phyloP scores from a whole-genome alignment of 2,888 invertebrate genomes.

The Buathra laborator region DNA sequence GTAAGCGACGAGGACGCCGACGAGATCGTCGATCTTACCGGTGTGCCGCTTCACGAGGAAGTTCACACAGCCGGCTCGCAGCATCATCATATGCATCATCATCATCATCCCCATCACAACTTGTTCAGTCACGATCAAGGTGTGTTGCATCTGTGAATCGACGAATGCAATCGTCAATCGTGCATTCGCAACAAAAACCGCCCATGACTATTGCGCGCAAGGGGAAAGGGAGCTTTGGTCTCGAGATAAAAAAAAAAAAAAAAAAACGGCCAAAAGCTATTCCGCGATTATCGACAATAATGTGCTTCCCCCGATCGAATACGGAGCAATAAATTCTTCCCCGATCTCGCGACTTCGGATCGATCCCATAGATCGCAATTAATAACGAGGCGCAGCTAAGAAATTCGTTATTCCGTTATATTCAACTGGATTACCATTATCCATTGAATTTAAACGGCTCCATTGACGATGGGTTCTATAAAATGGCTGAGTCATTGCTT shows the following conservation, averaged over 20 bases:
- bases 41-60: conserved; percentile 88
- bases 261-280: background rate
- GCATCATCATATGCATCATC: conserved; percentile 79
- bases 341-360: conserved; percentile 15
- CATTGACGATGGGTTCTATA: background rate
- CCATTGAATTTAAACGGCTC: background rate
- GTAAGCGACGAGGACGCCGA: conserved; percentile 92
- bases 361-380: background rate
- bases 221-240: background rate
- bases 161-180: background rate
- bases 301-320: conserved; percentile 50
- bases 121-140: conserved; percentile 81
- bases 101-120: conserved; percentile 76
- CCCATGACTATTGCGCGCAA: background rate
- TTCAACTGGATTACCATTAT: background rate
- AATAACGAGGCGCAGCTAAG: conserved; percentile 16
- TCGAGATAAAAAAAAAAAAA: background rate
- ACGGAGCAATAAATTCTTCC: conserved; percentile 55
- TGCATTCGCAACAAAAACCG: conserved; percentile 16
- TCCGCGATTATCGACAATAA: conserved; percentile 40
- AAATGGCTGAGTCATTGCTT: background rate
- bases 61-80: conserved; percentile 78
- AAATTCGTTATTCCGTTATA: background rate
- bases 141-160: conserved; percentile 79
- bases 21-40: conserved; percentile 95